Conservation (phyloP, 2,888 invertebrate genomes). For the Sipha maydis region DNA sequence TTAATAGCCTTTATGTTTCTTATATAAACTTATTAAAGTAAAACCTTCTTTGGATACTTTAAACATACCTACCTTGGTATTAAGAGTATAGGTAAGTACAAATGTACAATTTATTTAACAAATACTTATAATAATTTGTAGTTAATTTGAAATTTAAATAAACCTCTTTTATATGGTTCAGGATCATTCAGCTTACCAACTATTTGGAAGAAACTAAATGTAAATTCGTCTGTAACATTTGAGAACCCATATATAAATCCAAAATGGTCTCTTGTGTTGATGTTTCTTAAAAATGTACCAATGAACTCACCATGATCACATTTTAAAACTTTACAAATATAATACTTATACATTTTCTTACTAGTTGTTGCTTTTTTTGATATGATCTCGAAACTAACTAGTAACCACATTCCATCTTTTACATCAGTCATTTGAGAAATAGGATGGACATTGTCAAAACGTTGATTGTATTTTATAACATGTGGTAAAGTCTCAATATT, state of each 20-base stretch:
- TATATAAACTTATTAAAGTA: conserved; percentile 24
- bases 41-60: conserved; percentile 23
- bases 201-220: conserved; percentile 15
- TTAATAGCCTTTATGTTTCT: conserved; percentile 11
- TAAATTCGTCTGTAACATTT: conserved; percentile 23
- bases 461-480: conserved; percentile 4
- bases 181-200: conserved; percentile 12
- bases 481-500: neutral
- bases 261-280: conserved; percentile 2
- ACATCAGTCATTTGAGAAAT: conserved; percentile 1
- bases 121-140: neutral
- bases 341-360: neutral
- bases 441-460: neutral
- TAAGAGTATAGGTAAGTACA: conserved; percentile 1
- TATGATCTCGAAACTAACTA: neutral
- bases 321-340: conserved; percentile 4
- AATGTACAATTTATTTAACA: conserved; percentile 4
- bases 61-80: conserved; percentile 16
- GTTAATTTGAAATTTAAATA: conserved; percentile 10
- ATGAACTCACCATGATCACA: conserved; percentile 1
- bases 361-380: conserved; percentile 8
- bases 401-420: neutral
- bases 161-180: conserved; percentile 6
- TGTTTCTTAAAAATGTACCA: neutral
- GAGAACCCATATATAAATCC: conserved; percentile 5